Percentiles rank a stretch among this genome's conserved stretches.
phyloP scores from a whole-genome alignment of 1,140 invertebrate genomes.

The Ostrea edulis region DNA sequence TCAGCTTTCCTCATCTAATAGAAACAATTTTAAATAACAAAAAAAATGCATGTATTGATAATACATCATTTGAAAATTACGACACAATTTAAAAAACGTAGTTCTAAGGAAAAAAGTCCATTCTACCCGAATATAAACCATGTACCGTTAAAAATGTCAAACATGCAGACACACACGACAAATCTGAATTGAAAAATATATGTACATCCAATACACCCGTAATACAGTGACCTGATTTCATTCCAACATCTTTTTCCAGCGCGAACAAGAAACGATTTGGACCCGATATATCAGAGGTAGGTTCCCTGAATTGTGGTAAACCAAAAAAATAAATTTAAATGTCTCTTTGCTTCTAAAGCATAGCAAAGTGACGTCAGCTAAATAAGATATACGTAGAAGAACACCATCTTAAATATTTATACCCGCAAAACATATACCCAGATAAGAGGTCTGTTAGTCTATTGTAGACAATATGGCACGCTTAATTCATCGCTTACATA shows the following conservation, averaged over 20 bases:
- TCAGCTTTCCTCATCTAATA: no score
- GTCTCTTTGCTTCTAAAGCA: background rate
- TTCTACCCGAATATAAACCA: background rate
- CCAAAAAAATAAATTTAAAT: background rate
- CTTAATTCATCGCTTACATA: background rate
- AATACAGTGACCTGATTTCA: background rate
- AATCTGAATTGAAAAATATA: background rate
- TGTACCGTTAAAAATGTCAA: background rate
- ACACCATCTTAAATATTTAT: background rate
- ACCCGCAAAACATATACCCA: background rate
- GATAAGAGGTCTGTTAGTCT: background rate
- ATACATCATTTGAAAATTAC: background rate
- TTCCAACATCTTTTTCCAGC: background rate
- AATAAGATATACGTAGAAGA: background rate
- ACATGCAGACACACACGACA: slow-evolving; percentile 6
- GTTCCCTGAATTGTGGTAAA: background rate
- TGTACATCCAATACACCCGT: slow-evolving; percentile 2
- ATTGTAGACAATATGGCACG: background rate
- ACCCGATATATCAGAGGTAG: slow-evolving; percentile 24
- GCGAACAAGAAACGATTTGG: background rate
- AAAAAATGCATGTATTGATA: no score
- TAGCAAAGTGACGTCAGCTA: no score
- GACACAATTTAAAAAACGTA: no score
- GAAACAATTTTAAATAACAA: no score
- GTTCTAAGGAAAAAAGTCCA: background rate